phyloP scores from a whole-genome alignment of 2,113 vertebrate species.

The Tyto alba region DNA sequence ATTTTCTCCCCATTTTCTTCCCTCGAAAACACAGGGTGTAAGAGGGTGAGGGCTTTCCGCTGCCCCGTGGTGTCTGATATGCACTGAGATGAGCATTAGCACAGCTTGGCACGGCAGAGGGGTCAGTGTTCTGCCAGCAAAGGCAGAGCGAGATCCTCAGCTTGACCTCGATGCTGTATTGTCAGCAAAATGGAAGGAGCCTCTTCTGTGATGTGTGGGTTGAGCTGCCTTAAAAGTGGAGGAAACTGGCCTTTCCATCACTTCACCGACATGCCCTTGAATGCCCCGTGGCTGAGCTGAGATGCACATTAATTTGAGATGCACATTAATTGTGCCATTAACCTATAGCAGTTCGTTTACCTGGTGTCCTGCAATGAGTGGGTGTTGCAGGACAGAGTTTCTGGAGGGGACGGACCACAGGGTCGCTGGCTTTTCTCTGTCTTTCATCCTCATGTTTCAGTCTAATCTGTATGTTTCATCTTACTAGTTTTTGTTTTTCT shows the following conservation, averaged over 20 bases:
- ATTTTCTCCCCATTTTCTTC: not conserved
- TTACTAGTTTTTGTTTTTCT: not conserved
- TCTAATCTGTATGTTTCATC: not conserved
- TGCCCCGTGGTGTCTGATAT: not conserved
- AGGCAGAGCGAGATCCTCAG: not conserved
- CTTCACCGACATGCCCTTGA: not conserved
- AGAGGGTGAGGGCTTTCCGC: rapidly evolving
- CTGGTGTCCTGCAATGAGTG: rapidly evolving
- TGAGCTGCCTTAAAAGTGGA: not conserved
- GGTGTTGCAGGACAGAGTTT: not conserved
- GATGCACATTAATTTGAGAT: not conserved
- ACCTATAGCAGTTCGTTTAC: not conserved
- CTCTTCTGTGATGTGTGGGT: not conserved
- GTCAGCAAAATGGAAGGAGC: not conserved
- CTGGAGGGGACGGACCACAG: not conserved
- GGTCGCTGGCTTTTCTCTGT: not conserved
- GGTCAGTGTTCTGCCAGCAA: not conserved
- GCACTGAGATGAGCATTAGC: not conserved
- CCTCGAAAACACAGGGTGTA: not conserved
- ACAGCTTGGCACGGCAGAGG: not conserved
- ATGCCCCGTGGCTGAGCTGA: rapidly evolving
- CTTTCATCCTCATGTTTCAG: not conserved
- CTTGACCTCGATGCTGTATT: not conserved
- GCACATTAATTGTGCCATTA: not conserved
- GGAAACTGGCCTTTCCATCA: not conserved